phyloP scores from a whole-genome alignment of 2,888 invertebrate genomes.

The Calliscelio sp. region DNA sequence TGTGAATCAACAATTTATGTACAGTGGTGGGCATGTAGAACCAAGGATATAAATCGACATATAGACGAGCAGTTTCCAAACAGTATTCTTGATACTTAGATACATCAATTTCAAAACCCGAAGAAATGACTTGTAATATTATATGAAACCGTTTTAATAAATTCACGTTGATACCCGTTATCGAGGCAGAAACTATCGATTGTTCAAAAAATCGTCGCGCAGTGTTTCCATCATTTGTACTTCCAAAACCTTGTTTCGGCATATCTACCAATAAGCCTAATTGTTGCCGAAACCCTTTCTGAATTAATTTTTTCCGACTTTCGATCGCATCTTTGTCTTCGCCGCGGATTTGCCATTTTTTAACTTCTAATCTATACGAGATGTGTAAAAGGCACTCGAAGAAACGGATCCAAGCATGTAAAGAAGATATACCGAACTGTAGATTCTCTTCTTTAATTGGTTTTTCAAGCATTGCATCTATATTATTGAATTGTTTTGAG shows the following conservation, averaged over 20 bases:
- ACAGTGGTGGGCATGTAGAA: slow-evolving; percentile 22
- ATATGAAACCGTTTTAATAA: neutral
- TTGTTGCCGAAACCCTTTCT: slow-evolving; percentile 68
- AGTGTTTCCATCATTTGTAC: slow-evolving; percentile 56
- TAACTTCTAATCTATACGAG: slow-evolving; percentile 77
- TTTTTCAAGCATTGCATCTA: slow-evolving; percentile 58
- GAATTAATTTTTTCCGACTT: slow-evolving; percentile 71
- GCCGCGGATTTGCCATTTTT: slow-evolving; percentile 79
- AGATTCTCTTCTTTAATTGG: slow-evolving; percentile 62
- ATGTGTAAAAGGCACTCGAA: slow-evolving; percentile 67
- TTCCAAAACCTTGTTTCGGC: slow-evolving; percentile 62
- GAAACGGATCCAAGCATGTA: slow-evolving; percentile 78
- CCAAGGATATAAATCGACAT: slow-evolving; percentile 26
- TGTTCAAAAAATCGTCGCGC: slow-evolving; percentile 56
- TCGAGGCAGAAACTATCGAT: neutral
- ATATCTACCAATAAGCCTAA: slow-evolving; percentile 55
- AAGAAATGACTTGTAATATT: neutral
- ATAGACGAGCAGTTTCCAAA: neutral
- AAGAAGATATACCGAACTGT: slow-evolving; percentile 75
- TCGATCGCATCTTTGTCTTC: slow-evolving; percentile 49
- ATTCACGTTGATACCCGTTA: neutral
- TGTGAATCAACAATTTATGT: slow-evolving; percentile 32
- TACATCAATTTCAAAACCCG: neutral
- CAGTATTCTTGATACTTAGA: neutral
- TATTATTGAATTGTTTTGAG: slow-evolving; percentile 69